A percentile compares a stretch with the other conserved stretches of the same genome.
phyloP scores from a whole-genome alignment of 2,888 invertebrate species.

The Oegoconia quadripuncta region DNA sequence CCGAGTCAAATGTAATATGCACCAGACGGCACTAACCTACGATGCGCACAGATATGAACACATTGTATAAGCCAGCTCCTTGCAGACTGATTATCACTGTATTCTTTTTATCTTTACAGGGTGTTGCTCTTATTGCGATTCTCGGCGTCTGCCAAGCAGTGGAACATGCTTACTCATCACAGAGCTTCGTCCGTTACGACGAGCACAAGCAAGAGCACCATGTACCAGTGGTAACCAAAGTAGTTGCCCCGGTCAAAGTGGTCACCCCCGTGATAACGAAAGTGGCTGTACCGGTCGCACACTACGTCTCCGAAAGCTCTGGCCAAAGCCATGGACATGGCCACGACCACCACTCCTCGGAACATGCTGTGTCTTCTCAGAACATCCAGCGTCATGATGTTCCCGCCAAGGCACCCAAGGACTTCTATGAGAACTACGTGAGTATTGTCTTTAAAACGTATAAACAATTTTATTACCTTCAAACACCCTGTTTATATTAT shows the following conservation, averaged over 20 bases:
- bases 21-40: too few relatives aligned
- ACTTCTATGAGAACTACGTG: constrained; percentile 29
- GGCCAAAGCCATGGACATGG: neutral
- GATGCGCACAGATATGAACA: too few relatives aligned
- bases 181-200: constrained; percentile 29
- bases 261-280: constrained; percentile 11
- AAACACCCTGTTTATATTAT: too few relatives aligned
- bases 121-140: constrained; percentile 27
- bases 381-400: constrained; percentile 47
- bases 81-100: too few relatives aligned
- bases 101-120: constrained; percentile 21
- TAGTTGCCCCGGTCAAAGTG: constrained; percentile 41
- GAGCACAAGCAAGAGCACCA: constrained; percentile 8
- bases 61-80: too few relatives aligned
- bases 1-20: too few relatives aligned
- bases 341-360: constrained; percentile 22
- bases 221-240: constrained; percentile 51
- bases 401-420: constrained; percentile 23
- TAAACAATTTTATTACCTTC: neutral
- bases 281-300: constrained; percentile 23
- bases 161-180: constrained; percentile 37
- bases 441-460: constrained; percentile 13
- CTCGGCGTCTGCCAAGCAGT: constrained; percentile 31
- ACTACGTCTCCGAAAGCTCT: constrained; percentile 23
- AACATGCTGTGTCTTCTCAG: constrained; percentile 49